phyloP scores from a whole-genome alignment of 2,113 vertebrate genomes.

The Poicephalus meyeri region DNA sequence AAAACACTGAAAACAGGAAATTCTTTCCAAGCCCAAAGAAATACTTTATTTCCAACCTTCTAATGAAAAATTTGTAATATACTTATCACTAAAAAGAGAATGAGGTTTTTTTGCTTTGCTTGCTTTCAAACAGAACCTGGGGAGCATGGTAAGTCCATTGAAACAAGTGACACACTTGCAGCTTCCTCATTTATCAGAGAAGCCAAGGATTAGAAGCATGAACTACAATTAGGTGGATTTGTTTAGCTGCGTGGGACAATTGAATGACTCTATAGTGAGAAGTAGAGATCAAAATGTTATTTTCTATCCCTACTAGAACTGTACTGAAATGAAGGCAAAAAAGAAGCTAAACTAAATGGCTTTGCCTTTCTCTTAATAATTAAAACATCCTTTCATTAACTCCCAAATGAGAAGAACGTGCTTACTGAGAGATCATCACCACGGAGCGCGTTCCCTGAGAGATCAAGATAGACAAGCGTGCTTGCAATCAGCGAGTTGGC shows the following conservation, averaged over 20 bases:
- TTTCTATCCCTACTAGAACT: neutral
- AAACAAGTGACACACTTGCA: neutral
- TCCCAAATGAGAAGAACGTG: neutral
- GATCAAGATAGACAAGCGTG: conserved; percentile 86
- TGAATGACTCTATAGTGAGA: neutral
- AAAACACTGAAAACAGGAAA: neutral
- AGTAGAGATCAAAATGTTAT: neutral
- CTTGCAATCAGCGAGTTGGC: conserved; percentile 78
- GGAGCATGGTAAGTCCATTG: neutral
- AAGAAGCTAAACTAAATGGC: neutral
- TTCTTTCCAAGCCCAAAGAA: neutral
- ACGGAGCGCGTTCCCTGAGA: conserved; percentile 89
- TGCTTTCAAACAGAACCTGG: neutral
- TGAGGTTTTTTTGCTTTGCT: neutral
- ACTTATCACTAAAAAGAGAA: neutral
- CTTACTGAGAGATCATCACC: conserved; percentile 91
- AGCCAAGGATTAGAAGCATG: neutral
- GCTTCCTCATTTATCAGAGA: neutral
- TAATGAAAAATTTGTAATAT: neutral
- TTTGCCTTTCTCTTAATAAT: neutral
- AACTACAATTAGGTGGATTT: neutral
- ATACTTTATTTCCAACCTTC: neutral
- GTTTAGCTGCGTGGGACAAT: neutral
- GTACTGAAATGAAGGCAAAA: neutral
- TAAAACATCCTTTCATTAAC: neutral